Evolutionary conservation across 1,140 invertebrate species (phyloP), one percentile per base, ranked within the genome.

Genomic region (Pogonognathellus flavescens): DNA sequence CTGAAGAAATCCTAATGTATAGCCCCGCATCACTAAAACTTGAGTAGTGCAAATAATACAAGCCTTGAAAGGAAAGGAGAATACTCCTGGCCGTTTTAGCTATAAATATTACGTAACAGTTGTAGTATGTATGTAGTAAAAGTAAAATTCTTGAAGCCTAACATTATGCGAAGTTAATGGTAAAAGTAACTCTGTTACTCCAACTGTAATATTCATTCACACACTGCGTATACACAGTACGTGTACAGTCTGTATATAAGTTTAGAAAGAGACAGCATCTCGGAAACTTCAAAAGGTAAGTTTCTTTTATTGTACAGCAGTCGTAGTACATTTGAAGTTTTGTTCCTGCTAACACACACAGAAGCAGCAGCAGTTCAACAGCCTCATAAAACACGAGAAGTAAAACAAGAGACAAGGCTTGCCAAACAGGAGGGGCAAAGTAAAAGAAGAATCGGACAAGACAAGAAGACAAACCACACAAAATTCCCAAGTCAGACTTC

Each of bases 381-480:
- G 62, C 62, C 62, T 66, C 62, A 66, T 66, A 66, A 66, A 66
- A 66, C 20, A 66, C 11, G 20, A 66, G 62, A 25, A 20, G 59
- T 18, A 60, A 60, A 25, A 66, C 20, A 66, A 66, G 62, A 66
- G 62, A 66, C 20, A 60, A 14, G 11, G 20, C 62, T 25, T 25
- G 62, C 5, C 31, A 72, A 72, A 16, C 41, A 76, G n/a, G n/a
- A 13, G 31, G 41, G 70, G 25, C 41, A 8, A 31, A 49, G 70
- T 14, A 10, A 50, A 18, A 50, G 70, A 49, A 50, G 70, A 76
- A 50, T 76, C 70, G 49, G 41, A 76, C 31, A 76, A 76, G 66
- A 72, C 66, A 72, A 72, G 41, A 72, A 72, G 41, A 41, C 41
- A 76, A 76, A 76, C 70, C 70, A 50, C 70, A 76, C 70, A n/a